Percentiles rank a stretch among this genome's conserved stretches.
phyloP scores from a whole-genome alignment of 2,797 vertebrate genomes.

The Coccyzus lansbergi region DNA sequence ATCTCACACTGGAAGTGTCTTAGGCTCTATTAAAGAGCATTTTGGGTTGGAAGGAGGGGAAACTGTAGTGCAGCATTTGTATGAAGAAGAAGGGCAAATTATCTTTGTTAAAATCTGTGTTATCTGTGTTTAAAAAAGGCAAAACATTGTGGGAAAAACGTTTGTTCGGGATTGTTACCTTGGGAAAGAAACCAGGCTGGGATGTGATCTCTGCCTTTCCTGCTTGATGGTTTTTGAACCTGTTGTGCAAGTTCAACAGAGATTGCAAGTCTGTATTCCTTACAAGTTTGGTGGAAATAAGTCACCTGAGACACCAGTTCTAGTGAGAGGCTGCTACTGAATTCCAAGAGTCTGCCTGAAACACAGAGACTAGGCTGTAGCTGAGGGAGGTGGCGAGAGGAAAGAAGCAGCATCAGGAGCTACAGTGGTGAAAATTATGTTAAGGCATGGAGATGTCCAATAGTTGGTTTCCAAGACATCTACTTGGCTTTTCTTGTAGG shows the following conservation, averaged over 20 bases:
- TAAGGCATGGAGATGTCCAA: not conserved
- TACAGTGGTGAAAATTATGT: not conserved
- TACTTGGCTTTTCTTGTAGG: not conserved
- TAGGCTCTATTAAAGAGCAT: rapidly evolving
- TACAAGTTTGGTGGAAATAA: not conserved
- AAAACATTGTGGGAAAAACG: not conserved
- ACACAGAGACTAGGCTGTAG: not conserved
- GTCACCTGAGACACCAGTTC: not conserved
- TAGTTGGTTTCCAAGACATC: not conserved
- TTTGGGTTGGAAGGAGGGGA: not conserved
- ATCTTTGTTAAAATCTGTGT: not conserved
- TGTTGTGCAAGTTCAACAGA: not conserved
- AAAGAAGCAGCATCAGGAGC: not conserved
- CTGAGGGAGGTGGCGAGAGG: not conserved
- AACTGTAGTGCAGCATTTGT: not conserved
- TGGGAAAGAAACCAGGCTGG: not conserved
- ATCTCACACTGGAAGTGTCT: not conserved
- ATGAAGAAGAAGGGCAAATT: not conserved
- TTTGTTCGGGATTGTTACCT: not conserved
- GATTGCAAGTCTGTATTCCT: not conserved
- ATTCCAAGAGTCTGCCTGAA: not conserved
- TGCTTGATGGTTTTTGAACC: not conserved
- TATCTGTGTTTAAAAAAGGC: not conserved
- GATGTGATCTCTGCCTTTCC: not conserved
- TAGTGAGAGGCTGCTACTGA: not conserved